Evolutionary conservation across 2,113 vertebrate species (phyloP).

Genomic region (Chitala chitala): DNA sequence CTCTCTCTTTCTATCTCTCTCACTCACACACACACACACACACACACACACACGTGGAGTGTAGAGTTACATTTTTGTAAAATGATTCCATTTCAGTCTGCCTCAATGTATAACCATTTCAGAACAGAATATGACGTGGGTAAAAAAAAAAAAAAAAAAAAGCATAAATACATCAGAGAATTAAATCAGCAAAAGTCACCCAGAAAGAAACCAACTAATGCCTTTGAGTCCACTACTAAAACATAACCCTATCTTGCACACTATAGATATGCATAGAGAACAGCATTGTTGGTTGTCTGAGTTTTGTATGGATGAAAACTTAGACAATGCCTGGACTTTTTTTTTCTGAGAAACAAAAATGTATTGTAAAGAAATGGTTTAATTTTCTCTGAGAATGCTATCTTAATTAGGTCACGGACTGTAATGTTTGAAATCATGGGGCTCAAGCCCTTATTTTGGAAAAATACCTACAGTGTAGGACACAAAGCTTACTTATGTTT

Average conservation of each 20-base stretch:
- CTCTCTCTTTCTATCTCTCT: neutral
- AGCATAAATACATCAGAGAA: too few species aligned
- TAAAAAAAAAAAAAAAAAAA: neutral
- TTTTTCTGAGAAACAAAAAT: neutral
- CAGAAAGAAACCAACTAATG: too few species aligned
- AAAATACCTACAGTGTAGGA: neutral
- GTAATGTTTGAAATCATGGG: neutral
- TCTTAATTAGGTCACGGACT: too few species aligned
- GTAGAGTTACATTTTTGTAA: neutral
- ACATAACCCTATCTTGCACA: neutral
- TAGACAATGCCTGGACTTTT: too few species aligned
- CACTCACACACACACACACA: conserved; percentile 1
- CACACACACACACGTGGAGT: conserved; percentile 7
- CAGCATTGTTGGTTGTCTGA: too few species aligned
- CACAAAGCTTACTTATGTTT: neutral
- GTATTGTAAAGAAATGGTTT: neutral
- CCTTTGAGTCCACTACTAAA: too few species aligned
- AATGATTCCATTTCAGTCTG: neutral
- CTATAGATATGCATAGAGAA: neutral
- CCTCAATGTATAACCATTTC: neutral
- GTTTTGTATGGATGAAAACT: too few species aligned
- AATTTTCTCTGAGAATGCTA: too few species aligned
- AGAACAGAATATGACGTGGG: neutral
- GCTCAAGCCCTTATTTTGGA: neutral
- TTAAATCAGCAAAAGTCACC: neutral